A percentile compares a stretch with the other conserved stretches of the same genome.
Conservation (phyloP, 2,113 vertebrate genomes). For the Nothocercus nigrocapillus region DNA sequence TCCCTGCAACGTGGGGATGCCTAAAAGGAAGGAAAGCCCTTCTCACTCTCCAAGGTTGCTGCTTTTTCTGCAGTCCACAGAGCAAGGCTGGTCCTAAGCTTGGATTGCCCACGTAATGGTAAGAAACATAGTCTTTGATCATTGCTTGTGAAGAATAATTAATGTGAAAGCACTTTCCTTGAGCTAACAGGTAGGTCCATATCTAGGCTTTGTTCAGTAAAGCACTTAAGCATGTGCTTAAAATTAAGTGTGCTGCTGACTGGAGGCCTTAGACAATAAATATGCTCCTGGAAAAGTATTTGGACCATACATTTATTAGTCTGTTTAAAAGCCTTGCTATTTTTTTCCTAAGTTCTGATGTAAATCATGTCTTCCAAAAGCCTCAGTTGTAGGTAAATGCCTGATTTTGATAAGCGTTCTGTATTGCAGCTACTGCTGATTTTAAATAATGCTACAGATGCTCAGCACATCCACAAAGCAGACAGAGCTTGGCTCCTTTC, state of each 20-base stretch:
- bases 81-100: neutral
- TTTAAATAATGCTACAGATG: constrained; percentile 34
- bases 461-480: constrained; percentile 28
- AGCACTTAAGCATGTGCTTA: constrained; percentile 70
- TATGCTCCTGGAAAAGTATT: constrained; percentile 58
- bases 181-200: constrained; percentile 46
- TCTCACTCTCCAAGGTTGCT: neutral
- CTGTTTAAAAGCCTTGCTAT: constrained; percentile 57
- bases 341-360: constrained; percentile 57
- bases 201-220: constrained; percentile 34
- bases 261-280: constrained; percentile 65
- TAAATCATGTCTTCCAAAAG: constrained; percentile 57
- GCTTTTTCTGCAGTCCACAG: neutral
- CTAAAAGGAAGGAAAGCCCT: neutral
- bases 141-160: neutral
- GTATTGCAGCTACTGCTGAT: constrained; percentile 51
- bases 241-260: constrained; percentile 64
- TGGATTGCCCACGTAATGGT: neutral
- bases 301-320: constrained; percentile 59
- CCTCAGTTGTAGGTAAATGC: constrained; percentile 26
- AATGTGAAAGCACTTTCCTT: constrained; percentile 8
- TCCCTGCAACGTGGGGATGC: neutral
- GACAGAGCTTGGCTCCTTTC: constrained; percentile 47
- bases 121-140: neutral
- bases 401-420: constrained; percentile 43